These are phyloP conservation scores for Eupsittula cactorum DNA, from an alignment of 2,113 vertebrate genomes.

Conservation along the genomic window DNA sequence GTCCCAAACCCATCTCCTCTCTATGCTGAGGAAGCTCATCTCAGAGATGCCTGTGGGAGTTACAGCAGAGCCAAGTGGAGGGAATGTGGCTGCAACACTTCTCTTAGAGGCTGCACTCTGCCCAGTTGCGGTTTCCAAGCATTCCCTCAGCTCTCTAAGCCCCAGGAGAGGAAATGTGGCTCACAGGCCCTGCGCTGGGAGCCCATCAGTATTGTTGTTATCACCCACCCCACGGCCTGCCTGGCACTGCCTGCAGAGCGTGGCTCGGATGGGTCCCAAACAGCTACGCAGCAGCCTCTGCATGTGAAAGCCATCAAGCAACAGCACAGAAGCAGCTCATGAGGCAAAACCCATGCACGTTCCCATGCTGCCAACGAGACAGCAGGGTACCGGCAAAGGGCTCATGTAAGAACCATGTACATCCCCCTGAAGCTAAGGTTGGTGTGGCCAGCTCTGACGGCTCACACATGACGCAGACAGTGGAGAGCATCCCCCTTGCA, in stretches of 20 bases:
- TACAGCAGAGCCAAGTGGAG: background rate
- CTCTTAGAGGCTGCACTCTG: background rate
- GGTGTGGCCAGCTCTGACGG: background rate
- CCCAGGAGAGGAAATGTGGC: background rate
- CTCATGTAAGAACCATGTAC: background rate
- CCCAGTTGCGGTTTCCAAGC: background rate
- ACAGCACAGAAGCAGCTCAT: background rate
- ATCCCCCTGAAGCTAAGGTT: background rate
- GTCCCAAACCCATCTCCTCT: background rate
- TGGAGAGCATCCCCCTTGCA: accelerated
- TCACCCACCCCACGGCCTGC: background rate
- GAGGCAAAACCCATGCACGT: background rate
- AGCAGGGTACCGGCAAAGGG: background rate
- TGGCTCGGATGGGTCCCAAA: background rate
- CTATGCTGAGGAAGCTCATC: background rate
- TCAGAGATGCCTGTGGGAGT: background rate
- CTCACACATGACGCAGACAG: background rate
- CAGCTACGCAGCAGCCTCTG: background rate
- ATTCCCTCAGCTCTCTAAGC: background rate
- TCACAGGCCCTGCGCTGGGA: accelerated
- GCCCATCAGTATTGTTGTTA: accelerated
- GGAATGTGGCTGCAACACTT: background rate
- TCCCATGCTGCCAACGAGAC: background rate
- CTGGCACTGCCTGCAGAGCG: background rate
- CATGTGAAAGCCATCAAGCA: background rate